These are phyloP conservation scores for Alloscopus bannaensis DNA, from an alignment of 2,888 invertebrate species.

Conservation along the genomic window DNA sequence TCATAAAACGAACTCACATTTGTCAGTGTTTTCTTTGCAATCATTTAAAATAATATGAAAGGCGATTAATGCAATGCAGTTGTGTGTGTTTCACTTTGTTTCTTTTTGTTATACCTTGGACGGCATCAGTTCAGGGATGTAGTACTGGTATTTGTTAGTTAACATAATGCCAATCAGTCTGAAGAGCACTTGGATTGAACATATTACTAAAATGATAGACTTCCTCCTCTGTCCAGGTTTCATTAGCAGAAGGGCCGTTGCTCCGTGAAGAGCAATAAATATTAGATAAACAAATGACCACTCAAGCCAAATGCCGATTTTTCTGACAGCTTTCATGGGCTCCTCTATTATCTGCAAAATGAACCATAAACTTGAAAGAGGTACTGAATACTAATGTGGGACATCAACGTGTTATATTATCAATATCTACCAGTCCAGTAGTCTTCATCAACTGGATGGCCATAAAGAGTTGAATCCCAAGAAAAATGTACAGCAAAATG, in stretches of 20 bases:
- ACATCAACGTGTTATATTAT: too few relatives aligned
- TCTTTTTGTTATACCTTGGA: neutral
- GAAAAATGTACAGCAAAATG: slow-evolving; percentile 57
- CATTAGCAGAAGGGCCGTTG: slow-evolving; percentile 64
- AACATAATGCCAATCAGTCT: slow-evolving; percentile 60
- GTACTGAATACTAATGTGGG: too few relatives aligned
- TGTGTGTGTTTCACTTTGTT: neutral
- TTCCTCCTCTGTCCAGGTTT: slow-evolving; percentile 57
- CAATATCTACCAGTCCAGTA: slow-evolving; percentile 44
- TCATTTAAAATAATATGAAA: neutral
- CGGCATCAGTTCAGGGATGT: slow-evolving; percentile 16
- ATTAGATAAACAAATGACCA: slow-evolving; percentile 68
- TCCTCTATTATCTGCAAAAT: slow-evolving; percentile 47
- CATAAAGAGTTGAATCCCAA: slow-evolving; percentile 65
- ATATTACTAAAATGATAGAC: slow-evolving; percentile 45
- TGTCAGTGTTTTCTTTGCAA: neutral
- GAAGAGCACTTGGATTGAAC: slow-evolving; percentile 51
- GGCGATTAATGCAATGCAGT: too few relatives aligned
- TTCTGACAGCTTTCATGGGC: slow-evolving; percentile 52
- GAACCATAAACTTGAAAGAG: neutral
- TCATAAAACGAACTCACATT: neutral
- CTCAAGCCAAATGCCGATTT: slow-evolving; percentile 66
- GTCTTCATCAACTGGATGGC: slow-evolving; percentile 57
- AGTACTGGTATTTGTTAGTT: slow-evolving; percentile 54
- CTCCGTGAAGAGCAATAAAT: slow-evolving; percentile 60